Conservation (phyloP, 2,888 invertebrate genomes). For the Sacculina carcini region DNA sequence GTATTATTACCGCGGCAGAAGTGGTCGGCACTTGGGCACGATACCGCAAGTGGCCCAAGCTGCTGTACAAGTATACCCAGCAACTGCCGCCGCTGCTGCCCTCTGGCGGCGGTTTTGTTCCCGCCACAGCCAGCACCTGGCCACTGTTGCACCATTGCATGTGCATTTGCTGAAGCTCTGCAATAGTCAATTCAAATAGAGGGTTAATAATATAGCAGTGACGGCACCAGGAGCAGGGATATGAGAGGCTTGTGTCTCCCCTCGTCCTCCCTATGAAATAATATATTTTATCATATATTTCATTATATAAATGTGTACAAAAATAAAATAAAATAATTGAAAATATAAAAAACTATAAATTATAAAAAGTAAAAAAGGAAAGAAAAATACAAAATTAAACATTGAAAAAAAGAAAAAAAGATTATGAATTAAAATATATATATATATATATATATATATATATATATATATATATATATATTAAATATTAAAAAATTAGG, state of each 20-base stretch:
- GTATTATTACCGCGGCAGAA: too few species aligned
- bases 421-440: neutral
- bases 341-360: neutral
- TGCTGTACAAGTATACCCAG: slow-evolving; percentile 70
- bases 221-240: too few species aligned
- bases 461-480: slow-evolving; percentile 5
- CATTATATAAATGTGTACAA: neutral
- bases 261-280: neutral
- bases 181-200: too few species aligned
- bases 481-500: slow-evolving; percentile 4
- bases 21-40: slow-evolving; percentile 52
- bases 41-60: slow-evolving; percentile 53
- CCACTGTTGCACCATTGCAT: slow-evolving; percentile 95
- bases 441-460: slow-evolving; percentile 4
- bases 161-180: slow-evolving; percentile 20
- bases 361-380: neutral
- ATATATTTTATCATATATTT: neutral
- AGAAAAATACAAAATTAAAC: neutral
- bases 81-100: slow-evolving; percentile 30
- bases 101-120: slow-evolving; percentile 24
- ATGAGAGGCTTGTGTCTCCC: neutral
- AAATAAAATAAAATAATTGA: neutral
- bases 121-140: slow-evolving; percentile 71
- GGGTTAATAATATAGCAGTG: too few species aligned
- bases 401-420: neutral